Evolutionary conservation across 2,113 vertebrate genomes (phyloP), one percentile per base, ranked within the genome.

Genomic region (Megaleporinus macrocephalus): DNA sequence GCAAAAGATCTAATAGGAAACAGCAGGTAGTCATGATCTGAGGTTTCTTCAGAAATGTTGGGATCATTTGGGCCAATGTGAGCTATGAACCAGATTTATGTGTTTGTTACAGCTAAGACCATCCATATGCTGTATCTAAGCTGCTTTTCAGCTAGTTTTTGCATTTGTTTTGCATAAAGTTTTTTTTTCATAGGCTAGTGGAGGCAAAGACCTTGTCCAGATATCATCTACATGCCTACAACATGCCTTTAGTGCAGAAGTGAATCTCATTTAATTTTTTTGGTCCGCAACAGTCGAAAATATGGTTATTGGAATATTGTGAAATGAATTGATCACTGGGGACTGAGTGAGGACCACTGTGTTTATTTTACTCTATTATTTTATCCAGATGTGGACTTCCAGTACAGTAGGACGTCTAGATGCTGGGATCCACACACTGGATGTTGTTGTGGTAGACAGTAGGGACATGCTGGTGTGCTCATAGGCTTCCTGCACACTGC

Each of bases 301-400:
- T 81, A 29, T 81, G 49, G 65, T 73, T 85, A 74, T 81, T 77
- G 62, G 69, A 75, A 72, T 70, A 61, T 73, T 73, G 62, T 49
- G 63, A 53, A 62, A 70, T 69, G 70, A 85, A 82, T 81, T 85
- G 36, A 81, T 85, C 70, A 74, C 44, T 44, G 61, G 62, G 30
- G 73, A 80, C 61, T 75, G 44, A 79, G 36, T 75, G 41, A 29
- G 57, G 75, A 78, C 62, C 73, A 33, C 70, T 20, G 41, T 76
- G 78, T 83, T 84, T 81, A 84, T 84, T 81, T 81, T 81, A 78
- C 51, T 70, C 74, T n/a, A 10, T 78, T 65, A 78, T 61, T 62
- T 47, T 63, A 84, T 71, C 62, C 79, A 83, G 75, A 81, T 86
- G 78, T 65, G 16, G 53, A 78, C 53, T 61, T 82, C 36, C 51